Evolutionary conservation across 2,113 vertebrate genomes (phyloP), one percentile per base, ranked within the genome.

Genomic region (Uria lomvia): DNA sequence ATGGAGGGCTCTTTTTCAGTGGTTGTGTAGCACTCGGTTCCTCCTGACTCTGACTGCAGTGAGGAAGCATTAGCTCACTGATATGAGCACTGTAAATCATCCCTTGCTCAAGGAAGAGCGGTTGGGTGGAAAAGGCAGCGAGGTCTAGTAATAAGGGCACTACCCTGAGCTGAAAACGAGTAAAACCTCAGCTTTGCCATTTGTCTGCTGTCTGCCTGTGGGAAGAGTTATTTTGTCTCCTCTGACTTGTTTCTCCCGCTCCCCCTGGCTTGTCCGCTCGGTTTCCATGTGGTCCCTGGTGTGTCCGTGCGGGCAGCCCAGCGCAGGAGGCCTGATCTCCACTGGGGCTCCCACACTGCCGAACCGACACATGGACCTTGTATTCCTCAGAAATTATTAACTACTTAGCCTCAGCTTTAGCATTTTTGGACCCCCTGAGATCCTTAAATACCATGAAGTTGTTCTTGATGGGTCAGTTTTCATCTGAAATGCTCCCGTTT

Each of bases 401-500:
- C 40, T 50, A 42, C 49, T 72, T 56, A 59, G 18, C 34, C 18
- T 40, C 49, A 65, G 42, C 45, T 65, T 72, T 19, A 63, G 40
- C 3, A 3, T 3, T 55, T 92, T 60, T 83, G 30, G 34, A 47
- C 13, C 15, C 17, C 66, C n/a, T 15, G 32, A 70, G 43, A 47
- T 32, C 26, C 23, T 26, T 22, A 32, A 38, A 42, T 32, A 21
- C 36, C 6, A 5, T 1, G 0, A 17, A 43, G 22, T 30, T 68
- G 10, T 21, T 89, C 40, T 26, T 15, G 8, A 42, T 36, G 21
- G 16, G 34, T 67, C 27, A 17, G 6, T 71, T 86, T 78, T 55
- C 38, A 40, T 12, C 56, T 0, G 0, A 70, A 93, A 53, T 2
- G 0, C 20, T 60, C 42, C 22, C 0, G 8, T 21, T 42, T 76